These are phyloP conservation scores for Caracal caracal DNA, from an alignment of 2,113 vertebrate species.

Conservation along the genomic window DNA sequence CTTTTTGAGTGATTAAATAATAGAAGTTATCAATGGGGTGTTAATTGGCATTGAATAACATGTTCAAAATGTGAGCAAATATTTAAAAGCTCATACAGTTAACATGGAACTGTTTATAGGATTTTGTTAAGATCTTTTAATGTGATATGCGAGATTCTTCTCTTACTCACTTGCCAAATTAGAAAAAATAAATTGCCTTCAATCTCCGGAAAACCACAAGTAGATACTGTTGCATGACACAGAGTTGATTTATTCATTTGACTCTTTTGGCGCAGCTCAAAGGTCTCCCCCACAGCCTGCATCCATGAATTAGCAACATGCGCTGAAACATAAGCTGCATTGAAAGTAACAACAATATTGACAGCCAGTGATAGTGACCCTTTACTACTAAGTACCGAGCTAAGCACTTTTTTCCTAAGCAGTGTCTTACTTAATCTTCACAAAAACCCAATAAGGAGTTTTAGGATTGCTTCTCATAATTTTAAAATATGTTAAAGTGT, in stretches of 20 bases:
- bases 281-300: background rate
- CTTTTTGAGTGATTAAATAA: conserved; percentile 21
- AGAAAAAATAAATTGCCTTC: background rate
- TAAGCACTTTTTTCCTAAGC: background rate
- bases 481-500: background rate
- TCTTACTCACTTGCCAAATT: background rate
- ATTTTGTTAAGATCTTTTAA: background rate
- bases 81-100: background rate
- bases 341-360: background rate
- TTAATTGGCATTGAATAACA: background rate
- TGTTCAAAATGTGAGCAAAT: conserved; percentile 1
- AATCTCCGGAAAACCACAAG: background rate
- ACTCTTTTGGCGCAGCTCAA: background rate
- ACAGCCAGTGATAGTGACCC: background rate
- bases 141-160: background rate
- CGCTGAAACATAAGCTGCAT: background rate
- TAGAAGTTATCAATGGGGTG: background rate
- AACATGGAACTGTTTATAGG: background rate
- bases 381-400: background rate
- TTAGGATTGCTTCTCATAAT: background rate
- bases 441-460: background rate
- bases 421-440: background rate
- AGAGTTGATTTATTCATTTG: background rate
- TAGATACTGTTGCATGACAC: background rate
- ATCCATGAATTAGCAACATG: background rate